Evolutionary conservation across 64 coral and sea anemone species (phyloP).

Genomic region (Trachythela sp.): DNA sequence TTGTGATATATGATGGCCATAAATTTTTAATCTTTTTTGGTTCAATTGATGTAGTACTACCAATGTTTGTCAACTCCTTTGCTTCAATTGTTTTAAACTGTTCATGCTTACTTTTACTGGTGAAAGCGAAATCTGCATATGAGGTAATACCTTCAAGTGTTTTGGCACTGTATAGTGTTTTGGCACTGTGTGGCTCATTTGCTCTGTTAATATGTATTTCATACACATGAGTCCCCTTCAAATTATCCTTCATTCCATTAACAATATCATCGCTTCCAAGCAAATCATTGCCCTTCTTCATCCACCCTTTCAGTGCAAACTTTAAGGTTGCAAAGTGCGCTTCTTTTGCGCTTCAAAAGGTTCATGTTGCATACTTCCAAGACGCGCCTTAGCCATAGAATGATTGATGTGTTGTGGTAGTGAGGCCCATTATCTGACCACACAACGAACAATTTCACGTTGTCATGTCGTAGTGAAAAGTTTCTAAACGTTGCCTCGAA

Average conservation of each 20-base stretch:
- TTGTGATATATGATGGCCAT: not conserved
- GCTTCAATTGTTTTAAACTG: not conserved
- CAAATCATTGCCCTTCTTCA: constrained; percentile 34
- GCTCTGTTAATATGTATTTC: constrained; percentile 16
- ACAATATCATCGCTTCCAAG: constrained; percentile 11
- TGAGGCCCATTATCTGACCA: too few species aligned
- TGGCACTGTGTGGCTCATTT: constrained; percentile 40
- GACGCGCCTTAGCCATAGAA: constrained; percentile 40
- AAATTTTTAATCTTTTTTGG: not conserved
- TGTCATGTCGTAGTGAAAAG: not conserved
- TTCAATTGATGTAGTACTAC: not conserved
- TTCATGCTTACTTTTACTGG: not conserved
- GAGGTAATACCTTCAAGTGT: constrained; percentile 43
- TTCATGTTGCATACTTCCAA: constrained; percentile 33
- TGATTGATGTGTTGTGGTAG: constrained; percentile 44
- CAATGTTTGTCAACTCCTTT: not conserved
- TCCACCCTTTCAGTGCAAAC: constrained; percentile 40
- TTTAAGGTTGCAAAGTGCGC: constrained; percentile 54
- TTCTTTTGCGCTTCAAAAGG: constrained; percentile 54
- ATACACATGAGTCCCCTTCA: constrained; percentile 56
- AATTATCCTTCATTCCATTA: constrained; percentile 25
- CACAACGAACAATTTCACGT: constrained; percentile 22
- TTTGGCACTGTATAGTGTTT: constrained; percentile 21
- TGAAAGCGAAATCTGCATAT: constrained; percentile 28
- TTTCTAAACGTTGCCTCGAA: constrained; percentile 33